Conservation (phyloP, 92 coral and sea anemone genomes). For the Pocillopora grandis region DNA sequence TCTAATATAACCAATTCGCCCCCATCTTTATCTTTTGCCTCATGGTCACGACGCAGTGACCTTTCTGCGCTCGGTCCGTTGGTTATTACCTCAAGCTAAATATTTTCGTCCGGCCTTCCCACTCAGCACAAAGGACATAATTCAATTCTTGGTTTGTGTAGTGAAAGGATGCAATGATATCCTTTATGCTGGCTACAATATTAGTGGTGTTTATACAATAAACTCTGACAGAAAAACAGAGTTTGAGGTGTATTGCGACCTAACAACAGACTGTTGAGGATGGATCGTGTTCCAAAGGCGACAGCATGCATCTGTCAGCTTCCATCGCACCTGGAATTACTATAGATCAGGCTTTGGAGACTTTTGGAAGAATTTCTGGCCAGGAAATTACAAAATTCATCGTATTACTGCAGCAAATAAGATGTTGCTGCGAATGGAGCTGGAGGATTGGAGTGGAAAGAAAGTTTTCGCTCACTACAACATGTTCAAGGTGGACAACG, state of each 20-base stretch:
- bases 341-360: conserved; percentile 74
- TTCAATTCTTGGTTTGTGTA: neutral
- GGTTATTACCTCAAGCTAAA: too few species aligned
- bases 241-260: conserved; percentile 74
- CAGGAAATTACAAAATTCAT: conserved; percentile 73
- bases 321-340: conserved; percentile 67
- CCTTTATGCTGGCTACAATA: conserved; percentile 66
- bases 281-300: conserved; percentile 84
- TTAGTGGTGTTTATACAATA: conserved; percentile 70
- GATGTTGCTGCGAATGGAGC: conserved; percentile 60
- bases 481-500: conserved; percentile 54
- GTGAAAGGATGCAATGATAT: conserved; percentile 72
- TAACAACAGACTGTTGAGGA: conserved; percentile 67
- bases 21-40: too few species aligned
- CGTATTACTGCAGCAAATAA: conserved; percentile 55
- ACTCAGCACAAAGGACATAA: neutral
- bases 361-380: conserved; percentile 74
- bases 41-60: too few species aligned
- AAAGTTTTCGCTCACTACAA: conserved; percentile 56
- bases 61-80: too few species aligned
- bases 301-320: conserved; percentile 47
- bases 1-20: too few species aligned
- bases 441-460: conserved; percentile 53
- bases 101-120: too few species aligned
- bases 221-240: conserved; percentile 61